These are phyloP conservation scores for Cheilinus undulatus DNA, from an alignment of 2,113 vertebrate genomes.

Conservation along the genomic window DNA sequence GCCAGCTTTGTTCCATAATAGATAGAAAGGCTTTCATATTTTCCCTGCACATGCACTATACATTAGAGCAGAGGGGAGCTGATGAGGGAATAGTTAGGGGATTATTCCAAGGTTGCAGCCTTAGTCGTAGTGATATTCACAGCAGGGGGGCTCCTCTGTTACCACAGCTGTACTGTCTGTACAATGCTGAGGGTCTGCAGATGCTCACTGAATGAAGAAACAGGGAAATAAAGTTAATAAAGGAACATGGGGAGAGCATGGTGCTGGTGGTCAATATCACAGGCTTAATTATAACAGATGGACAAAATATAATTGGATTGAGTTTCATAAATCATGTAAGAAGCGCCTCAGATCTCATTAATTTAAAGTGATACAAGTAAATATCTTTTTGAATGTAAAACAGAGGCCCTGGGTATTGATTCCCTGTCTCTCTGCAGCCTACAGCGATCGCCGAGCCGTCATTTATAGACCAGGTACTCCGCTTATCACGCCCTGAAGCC, in stretches of 20 bases:
- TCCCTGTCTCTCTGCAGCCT: constrained; percentile 63
- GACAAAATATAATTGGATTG: constrained; percentile 51
- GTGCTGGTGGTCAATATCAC: constrained; percentile 28
- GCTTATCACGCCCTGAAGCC: constrained; percentile 62
- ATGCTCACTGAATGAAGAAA: constrained; percentile 14
- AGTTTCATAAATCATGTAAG: constrained; percentile 61
- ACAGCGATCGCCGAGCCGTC: constrained; percentile 58
- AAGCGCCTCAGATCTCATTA: constrained; percentile 51
- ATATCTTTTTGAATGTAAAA: constrained; percentile 66
- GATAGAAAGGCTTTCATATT: constrained; percentile 48
- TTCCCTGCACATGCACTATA: constrained; percentile 55
- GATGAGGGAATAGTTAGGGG: constrained; percentile 54
- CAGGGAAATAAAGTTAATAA: constrained; percentile 4
- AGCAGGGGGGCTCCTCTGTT: constrained; percentile 6
- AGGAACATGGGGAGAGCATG: constrained; percentile 17
- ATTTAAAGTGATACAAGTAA: constrained; percentile 64
- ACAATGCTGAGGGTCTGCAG: constrained; percentile 2
- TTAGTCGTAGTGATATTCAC: constrained; percentile 27
- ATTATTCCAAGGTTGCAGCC: constrained; percentile 42
- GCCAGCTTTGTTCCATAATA: constrained; percentile 71
- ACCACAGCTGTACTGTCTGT: constrained; percentile 2
- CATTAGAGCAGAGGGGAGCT: constrained; percentile 58
- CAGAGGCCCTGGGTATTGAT: constrained; percentile 50
- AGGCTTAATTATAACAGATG: constrained; percentile 48
- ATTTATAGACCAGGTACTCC: constrained; percentile 70